phyloP scores from a whole-genome alignment of 2,888 invertebrate species.

The Agonopterix alstromeriana region DNA sequence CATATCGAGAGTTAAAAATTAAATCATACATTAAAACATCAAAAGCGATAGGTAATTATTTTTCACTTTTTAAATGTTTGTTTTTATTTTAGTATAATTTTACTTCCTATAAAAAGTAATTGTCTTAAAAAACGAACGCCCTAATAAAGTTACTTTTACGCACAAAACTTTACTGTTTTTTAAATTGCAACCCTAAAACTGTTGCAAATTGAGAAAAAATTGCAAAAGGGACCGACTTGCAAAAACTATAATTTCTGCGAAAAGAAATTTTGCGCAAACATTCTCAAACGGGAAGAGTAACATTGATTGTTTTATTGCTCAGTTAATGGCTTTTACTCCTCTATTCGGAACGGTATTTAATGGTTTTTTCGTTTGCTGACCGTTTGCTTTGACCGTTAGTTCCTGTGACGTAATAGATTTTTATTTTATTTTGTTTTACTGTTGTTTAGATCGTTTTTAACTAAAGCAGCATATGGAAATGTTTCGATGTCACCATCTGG shows the following conservation, averaged over 20 bases:
- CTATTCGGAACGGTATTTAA: slow-evolving; percentile 5
- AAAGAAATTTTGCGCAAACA: slow-evolving; percentile 64
- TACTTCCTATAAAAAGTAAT: too few relatives aligned
- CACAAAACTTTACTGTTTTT: slow-evolving; percentile 7
- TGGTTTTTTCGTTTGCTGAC: slow-evolving; percentile 21
- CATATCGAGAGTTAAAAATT: too few relatives aligned
- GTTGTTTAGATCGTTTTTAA: too few relatives aligned
- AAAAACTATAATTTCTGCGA: slow-evolving; percentile 38
- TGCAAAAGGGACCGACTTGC: slow-evolving; percentile 21
- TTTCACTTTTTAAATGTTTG: too few relatives aligned
- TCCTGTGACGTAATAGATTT: slow-evolving; percentile 34
- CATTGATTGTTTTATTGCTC: slow-evolving; percentile 30
- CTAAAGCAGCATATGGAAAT: too few relatives aligned
- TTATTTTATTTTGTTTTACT: too few relatives aligned
- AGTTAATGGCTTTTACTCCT: slow-evolving; percentile 23
- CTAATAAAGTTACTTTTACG: neutral
- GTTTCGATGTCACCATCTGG: too few relatives aligned
- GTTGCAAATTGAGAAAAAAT: slow-evolving; percentile 16
- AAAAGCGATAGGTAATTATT: too few relatives aligned
- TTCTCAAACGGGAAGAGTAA: slow-evolving; percentile 14
- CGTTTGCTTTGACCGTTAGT: slow-evolving; percentile 30
- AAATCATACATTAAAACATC: too few relatives aligned
- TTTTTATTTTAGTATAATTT: too few relatives aligned
- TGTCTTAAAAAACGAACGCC: too few relatives aligned
- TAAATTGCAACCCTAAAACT: slow-evolving; percentile 33